Conservation (phyloP, 1,140 invertebrate genomes). For the Frieseomelitta varia region DNA sequence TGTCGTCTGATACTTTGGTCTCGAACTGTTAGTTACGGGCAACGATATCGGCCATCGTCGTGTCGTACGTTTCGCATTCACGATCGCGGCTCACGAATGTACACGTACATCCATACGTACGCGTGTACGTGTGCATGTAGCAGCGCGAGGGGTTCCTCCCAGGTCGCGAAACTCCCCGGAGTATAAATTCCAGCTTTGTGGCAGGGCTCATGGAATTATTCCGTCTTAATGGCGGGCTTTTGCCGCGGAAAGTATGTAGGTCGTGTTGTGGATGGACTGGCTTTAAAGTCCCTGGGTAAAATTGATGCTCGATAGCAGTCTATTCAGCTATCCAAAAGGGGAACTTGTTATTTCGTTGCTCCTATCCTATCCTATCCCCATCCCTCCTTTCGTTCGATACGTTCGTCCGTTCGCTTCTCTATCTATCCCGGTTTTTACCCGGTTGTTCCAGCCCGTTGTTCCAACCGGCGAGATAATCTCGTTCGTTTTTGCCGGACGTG, state of each 20-base stretch:
- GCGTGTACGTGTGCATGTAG: too few species aligned
- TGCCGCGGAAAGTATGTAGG: constrained; percentile 5
- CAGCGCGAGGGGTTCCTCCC: not conserved
- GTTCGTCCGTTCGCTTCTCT: not conserved
- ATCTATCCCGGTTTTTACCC: not conserved
- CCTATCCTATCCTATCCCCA: not conserved
- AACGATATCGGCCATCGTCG: constrained; percentile 41
- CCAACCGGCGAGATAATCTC: not conserved
- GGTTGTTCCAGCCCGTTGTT: not conserved
- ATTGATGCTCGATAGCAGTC: constrained; percentile 2
- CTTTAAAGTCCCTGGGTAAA: constrained; percentile 4
- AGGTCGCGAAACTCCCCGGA: constrained; percentile 17
- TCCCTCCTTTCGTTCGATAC: too few species aligned
- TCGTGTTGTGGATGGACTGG: constrained; percentile 10
- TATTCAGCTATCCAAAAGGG: not conserved
- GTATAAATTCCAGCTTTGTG: constrained; percentile 36
- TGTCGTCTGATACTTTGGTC: constrained; percentile 58
- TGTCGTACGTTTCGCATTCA: constrained; percentile 53
- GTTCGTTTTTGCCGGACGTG: not conserved
- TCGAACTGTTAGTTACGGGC: constrained; percentile 45
- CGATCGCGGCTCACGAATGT: not conserved
- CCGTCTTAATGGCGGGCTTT: constrained; percentile 21
- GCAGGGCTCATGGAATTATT: constrained; percentile 32
- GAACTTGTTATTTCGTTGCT: constrained; percentile 11
- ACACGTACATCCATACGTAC: not conserved